Base-by-base conservation (phyloP, 2,888 invertebrate genomes). In the Urechis unicinctus region DNA sequence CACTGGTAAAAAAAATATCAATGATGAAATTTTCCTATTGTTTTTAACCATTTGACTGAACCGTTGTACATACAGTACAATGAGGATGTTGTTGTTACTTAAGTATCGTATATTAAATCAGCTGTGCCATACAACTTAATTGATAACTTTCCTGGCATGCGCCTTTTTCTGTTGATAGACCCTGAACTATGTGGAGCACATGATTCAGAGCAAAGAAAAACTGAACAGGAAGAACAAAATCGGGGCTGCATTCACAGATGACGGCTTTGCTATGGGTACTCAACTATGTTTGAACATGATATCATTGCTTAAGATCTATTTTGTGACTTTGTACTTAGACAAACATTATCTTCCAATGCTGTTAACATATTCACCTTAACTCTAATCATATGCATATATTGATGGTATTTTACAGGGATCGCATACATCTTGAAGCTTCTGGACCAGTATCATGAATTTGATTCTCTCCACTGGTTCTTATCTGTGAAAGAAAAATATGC, bases 251-350 rank as follows among this genome's bases (percentile, higher is more conserved):
- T 94, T 98, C 74, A 94, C 95, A 13, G 97, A 98, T 78, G 98
- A 98, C 79, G 98, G 98, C 17, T 97, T 98, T 81, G 89, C 94
- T 3, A 90, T 98, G 85, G 98, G 96, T 73, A 80, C n/a, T n/a
- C n/a, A n/a, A n/a, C n/a, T n/a, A n/a, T n/a, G n/a, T n/a, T n/a
- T n/a, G n/a, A n/a, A n/a, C n/a, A n/a, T n/a, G n/a, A n/a, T n/a
- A n/a, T n/a, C n/a, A n/a, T n/a, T n/a, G n/a, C n/a, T n/a, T n/a
- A n/a, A n/a, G n/a, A n/a, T n/a, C n/a, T n/a, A n/a, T n/a, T n/a
- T n/a, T n/a, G 21, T 50, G 28, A 31, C 25, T 50, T 2, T 31
- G 17, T 3, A 41, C 17, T 41, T 13, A 41, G 17, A 41, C 17
- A 41, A 9, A 17, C 9, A 41, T 17, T 41, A 17, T 29, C 17